These are phyloP conservation scores for Lasius platythorax DNA, from an alignment of 2,888 invertebrate genomes.

Conservation along the genomic window DNA sequence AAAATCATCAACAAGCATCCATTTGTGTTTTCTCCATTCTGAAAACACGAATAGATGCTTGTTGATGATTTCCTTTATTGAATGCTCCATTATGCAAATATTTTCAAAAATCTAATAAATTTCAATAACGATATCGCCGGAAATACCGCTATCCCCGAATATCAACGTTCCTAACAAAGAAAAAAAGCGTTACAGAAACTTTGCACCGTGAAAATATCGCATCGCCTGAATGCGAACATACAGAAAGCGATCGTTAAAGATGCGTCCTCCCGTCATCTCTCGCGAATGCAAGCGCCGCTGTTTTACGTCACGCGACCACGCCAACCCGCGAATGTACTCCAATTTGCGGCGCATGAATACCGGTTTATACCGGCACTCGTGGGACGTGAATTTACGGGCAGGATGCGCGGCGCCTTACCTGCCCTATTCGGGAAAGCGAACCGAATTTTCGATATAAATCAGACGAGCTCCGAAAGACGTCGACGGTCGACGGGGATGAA, in stretches of 20 bases:
- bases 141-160: neutral
- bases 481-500: conserved; percentile 29
- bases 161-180: neutral
- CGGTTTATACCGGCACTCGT: conserved; percentile 11
- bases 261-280: neutral
- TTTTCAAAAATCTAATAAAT: neutral
- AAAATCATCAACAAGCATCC: conserved; percentile 66
- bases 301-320: conserved; percentile 48
- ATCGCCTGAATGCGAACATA: neutral
- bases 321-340: conserved; percentile 58
- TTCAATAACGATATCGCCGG: neutral
- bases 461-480: conserved; percentile 37
- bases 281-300: neutral
- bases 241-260: neutral
- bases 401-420: conserved; percentile 35
- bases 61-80: neutral
- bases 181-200: no score
- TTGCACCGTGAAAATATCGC: neutral
- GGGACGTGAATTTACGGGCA: conserved; percentile 56
- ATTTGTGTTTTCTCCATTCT: conserved; percentile 44
- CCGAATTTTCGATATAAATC: conserved; percentile 65
- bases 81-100: neutral
- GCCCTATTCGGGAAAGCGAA: conserved; percentile 52
- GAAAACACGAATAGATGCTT: neutral
- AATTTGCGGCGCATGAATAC: conserved; percentile 63